Conservation (phyloP, 2,888 invertebrate genomes). For the Morpho deidamia region DNA sequence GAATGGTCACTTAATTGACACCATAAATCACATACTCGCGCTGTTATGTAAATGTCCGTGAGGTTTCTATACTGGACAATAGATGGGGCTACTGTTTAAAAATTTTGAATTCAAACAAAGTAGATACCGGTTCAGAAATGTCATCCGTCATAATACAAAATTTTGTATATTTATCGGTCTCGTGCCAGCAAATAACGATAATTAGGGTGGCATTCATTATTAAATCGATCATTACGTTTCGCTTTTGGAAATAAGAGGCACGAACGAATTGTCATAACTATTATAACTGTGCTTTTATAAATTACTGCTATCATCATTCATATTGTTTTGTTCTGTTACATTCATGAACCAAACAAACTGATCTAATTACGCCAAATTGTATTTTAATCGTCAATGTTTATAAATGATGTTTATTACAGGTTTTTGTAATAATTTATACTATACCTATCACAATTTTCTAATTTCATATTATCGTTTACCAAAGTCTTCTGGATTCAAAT, state of each 20-base stretch:
- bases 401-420: too few relatives aligned
- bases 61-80: slow-evolving; percentile 44
- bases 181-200: slow-evolving; percentile 45
- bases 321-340: not conserved
- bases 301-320: not conserved
- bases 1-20: slow-evolving; percentile 74
- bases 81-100: slow-evolving; percentile 60
- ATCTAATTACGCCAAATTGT: too few relatives aligned
- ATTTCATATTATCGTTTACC: too few relatives aligned
- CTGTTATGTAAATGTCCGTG: slow-evolving; percentile 38
- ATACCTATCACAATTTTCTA: too few relatives aligned
- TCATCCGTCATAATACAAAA: slow-evolving; percentile 46
- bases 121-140: slow-evolving; percentile 46
- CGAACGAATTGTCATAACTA: not conserved
- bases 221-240: slow-evolving; percentile 7
- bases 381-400: too few relatives aligned
- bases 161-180: slow-evolving; percentile 40
- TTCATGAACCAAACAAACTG: not conserved
- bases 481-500: too few relatives aligned
- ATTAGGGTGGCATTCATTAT: slow-evolving; percentile 34
- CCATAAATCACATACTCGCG: slow-evolving; percentile 59
- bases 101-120: slow-evolving; percentile 32
- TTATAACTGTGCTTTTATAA: too few relatives aligned
- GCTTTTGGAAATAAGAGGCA: not conserved
- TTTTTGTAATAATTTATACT: too few relatives aligned